Base-by-base conservation (phyloP, 2,113 vertebrate genomes). In the Paraplagusia blochii region DNA sequence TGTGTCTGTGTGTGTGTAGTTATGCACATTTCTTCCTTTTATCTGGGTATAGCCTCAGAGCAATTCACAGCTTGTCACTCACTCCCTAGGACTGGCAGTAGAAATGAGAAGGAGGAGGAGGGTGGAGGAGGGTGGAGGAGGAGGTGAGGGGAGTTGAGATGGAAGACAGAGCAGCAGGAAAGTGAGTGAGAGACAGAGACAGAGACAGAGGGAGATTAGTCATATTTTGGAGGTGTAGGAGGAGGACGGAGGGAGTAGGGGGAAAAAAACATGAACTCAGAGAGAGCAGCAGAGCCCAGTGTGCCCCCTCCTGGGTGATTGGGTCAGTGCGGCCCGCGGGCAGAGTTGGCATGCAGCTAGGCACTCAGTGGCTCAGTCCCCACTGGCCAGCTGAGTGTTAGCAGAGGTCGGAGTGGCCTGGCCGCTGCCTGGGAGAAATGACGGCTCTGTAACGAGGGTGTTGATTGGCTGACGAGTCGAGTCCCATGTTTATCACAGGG, bases 271-370 rank as follows among this genome's bases (percentile, higher is more conserved):
- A 75, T 40, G 57, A 46, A 19, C 63, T 67, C 59, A 43, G 11
- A 68, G 76, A 66, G 79, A 82, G 76, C 53, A 43, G 74, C 45
- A 60, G 79, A 77, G 75, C 63, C 72, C 11, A 10, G 36, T 80
- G 75, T 77, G 73, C 60, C 68, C 76, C 84, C 87, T 81, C 83
- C 56, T 63, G 87, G 77, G 83, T 80, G 65, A 29, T 49, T 44
- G 71, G 70, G 77, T 79, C 61, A 74, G 83, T 83, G 79, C 70
- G 81, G 84, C 82, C 88, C 58, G 66, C 74, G 64, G 85, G 86
- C 84, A n/a, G 82, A 83, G 85, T 86, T 87, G 86, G 78, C 86
- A 86, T 82, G 81, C 88, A 89, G 88, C 88, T 88, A 86, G 86
- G 86, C 84, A 84, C 84, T 45, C 76, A 77, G 85, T 84, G 70